Evolutionary conservation across 2,113 vertebrate species (phyloP).

Genomic region (Oophaga pumilio): DNA sequence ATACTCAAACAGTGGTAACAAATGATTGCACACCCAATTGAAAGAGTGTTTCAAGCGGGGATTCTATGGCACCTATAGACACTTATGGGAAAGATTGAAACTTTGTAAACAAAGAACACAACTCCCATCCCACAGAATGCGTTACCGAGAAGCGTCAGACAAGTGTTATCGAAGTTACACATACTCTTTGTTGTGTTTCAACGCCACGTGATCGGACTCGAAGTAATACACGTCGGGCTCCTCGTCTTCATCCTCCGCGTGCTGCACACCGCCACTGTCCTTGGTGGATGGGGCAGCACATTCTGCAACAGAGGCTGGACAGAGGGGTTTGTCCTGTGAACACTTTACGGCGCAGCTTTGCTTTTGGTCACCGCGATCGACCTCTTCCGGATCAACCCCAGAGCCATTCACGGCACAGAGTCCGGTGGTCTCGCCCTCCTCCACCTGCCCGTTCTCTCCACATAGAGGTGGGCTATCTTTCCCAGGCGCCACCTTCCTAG

Average conservation of each 20-base stretch:
- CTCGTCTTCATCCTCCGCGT: slow-evolving; percentile 90
- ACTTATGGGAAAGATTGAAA: no score
- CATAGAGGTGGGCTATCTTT: slow-evolving; percentile 85
- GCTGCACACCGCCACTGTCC: slow-evolving; percentile 78
- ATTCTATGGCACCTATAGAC: no score
- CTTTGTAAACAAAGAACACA: no score
- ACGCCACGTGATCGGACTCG: slow-evolving; percentile 99
- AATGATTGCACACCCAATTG: no score
- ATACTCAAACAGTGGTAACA: no score
- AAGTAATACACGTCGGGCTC: slow-evolving; percentile 99
- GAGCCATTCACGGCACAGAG: slow-evolving; percentile 70
- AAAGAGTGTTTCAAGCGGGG: no score
- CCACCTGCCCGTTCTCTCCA: slow-evolving; percentile 84
- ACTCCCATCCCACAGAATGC: no score
- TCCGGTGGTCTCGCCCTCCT: slow-evolving; percentile 78
- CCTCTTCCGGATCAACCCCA: slow-evolving; percentile 70
- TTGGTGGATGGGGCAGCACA: slow-evolving; percentile 77
- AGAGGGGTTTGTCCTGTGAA: slow-evolving; percentile 69
- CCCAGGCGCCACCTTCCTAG: slow-evolving; percentile 79
- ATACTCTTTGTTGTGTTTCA: slow-evolving; percentile 99
- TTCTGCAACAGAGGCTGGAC: slow-evolving; percentile 65
- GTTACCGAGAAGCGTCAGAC: slow-evolving; percentile 72
- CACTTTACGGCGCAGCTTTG: slow-evolving; percentile 66
- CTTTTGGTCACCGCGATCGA: slow-evolving; percentile 68
- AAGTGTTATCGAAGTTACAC: slow-evolving; percentile 87